A percentile compares a stretch with the other conserved stretches of the same genome.
These are phyloP conservation scores for Pimephales promelas DNA, from an alignment of 2,113 vertebrate species.

Conservation along the genomic window DNA sequence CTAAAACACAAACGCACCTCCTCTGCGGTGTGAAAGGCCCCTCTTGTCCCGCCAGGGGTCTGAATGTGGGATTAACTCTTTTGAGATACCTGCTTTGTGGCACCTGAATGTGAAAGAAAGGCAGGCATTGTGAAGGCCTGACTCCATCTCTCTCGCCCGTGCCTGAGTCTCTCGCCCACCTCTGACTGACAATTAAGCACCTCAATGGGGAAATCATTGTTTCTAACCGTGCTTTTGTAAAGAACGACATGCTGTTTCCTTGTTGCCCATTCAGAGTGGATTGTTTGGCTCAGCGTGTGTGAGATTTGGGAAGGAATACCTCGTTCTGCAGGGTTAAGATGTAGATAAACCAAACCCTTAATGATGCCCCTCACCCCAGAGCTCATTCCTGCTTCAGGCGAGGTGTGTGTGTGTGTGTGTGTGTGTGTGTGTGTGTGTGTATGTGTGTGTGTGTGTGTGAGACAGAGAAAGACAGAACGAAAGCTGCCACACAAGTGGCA, in stretches of 20 bases:
- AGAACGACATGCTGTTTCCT: conserved; percentile 62
- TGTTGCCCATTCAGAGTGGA: conserved; percentile 64
- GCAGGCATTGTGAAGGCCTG: conserved; percentile 69
- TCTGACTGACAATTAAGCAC: conserved; percentile 67
- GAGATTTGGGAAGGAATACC: conserved; percentile 65
- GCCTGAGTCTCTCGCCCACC: conserved; percentile 57
- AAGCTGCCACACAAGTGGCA: conserved; percentile 68
- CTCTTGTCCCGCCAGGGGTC: conserved; percentile 65
- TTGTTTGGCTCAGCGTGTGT: conserved; percentile 65
- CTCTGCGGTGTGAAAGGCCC: conserved; percentile 72
- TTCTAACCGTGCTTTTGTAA: conserved; percentile 70
- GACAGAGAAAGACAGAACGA: conserved; percentile 25
- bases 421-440: too few species aligned
- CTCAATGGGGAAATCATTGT: conserved; percentile 71
- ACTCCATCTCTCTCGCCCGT: conserved; percentile 48
- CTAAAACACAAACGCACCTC: conserved; percentile 72
- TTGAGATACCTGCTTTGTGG: conserved; percentile 73
- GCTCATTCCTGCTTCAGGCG: conserved; percentile 71
- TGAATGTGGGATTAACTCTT: conserved; percentile 77
- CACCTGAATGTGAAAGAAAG: conserved; percentile 75
- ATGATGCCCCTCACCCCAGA: conserved; percentile 60
- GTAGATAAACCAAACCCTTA: conserved; percentile 69
- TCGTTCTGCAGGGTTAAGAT: conserved; percentile 61
- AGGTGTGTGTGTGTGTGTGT: conserved; percentile 56
- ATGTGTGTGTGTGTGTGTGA: conserved; percentile 64